Conservation (phyloP, 2,113 vertebrate species). For the Calcarius ornatus region DNA sequence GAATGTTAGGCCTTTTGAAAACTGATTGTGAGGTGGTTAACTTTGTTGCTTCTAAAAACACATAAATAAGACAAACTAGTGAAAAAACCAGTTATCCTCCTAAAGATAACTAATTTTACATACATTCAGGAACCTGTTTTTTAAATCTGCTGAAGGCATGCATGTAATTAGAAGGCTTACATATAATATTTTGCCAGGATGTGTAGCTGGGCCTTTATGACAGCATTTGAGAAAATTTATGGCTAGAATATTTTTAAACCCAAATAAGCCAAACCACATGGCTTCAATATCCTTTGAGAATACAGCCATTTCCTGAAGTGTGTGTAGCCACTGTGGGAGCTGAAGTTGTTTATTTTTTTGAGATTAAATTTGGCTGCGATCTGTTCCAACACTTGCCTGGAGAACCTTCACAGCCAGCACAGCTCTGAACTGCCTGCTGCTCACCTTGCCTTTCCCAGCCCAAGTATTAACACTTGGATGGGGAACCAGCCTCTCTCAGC, state of each 20-base stretch:
- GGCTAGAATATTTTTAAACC: neutral
- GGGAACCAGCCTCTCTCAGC: neutral
- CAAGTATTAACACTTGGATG: neutral
- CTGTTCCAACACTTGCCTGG: neutral
- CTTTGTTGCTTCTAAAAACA: neutral
- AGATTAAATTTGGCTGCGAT: neutral
- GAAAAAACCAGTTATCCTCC: neutral
- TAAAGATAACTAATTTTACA: neutral
- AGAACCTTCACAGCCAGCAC: neutral
- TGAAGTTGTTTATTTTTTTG: constrained; percentile 48
- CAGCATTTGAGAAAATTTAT: neutral
- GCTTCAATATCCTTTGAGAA: neutral
- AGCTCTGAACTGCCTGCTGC: neutral
- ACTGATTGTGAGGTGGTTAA: neutral
- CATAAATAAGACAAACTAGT: neutral
- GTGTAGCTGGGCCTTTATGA: neutral
- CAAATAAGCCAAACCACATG: neutral
- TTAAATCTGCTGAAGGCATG: neutral
- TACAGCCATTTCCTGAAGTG: constrained; percentile 24
- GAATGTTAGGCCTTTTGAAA: neutral
- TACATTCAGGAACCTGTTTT: neutral
- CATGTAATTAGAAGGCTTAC: neutral
- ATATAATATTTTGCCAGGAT: neutral
- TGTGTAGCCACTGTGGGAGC: neutral
- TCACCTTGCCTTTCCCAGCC: neutral